Conservation (phyloP, 2,113 vertebrate genomes). For the Anser cygnoides region DNA sequence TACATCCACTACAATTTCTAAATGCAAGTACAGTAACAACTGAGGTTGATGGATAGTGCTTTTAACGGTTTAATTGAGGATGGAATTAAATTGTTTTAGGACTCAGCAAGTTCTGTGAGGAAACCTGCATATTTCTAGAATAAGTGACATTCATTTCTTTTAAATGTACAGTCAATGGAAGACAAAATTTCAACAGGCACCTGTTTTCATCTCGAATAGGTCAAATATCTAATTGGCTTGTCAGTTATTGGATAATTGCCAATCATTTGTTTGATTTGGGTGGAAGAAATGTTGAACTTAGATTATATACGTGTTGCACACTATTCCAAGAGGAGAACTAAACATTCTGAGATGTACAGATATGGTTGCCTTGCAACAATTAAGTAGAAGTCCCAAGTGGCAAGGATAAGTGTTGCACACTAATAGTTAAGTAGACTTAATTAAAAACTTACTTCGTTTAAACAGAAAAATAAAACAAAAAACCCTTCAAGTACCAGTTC, state of each 20-base stretch:
- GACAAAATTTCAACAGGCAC: constrained; percentile 14
- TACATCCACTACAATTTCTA: background rate
- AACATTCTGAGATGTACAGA: constrained; percentile 33
- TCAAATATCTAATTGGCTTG: constrained; percentile 44
- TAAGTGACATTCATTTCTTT: constrained; percentile 65
- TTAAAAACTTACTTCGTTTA: background rate
- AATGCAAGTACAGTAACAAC: constrained; percentile 42
- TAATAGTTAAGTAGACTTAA: constrained; percentile 26
- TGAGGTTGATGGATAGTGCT: constrained; percentile 49
- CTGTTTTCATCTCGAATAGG: background rate
- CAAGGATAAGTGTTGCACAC: background rate
- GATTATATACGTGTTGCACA: background rate
- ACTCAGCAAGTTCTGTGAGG: constrained; percentile 45
- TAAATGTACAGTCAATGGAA: constrained; percentile 43
- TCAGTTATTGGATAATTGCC: constrained; percentile 46
- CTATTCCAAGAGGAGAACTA: constrained; percentile 28
- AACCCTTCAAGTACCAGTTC: background rate
- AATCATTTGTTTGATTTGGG: constrained; percentile 42
- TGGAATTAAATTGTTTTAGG: constrained; percentile 54
- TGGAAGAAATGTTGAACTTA: constrained; percentile 32
- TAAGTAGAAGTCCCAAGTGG: background rate
- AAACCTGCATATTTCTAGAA: constrained; percentile 47
- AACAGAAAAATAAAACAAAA: background rate
- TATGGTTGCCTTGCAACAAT: constrained; percentile 47
- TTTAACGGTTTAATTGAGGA: constrained; percentile 62